Percentiles rank a stretch among this genome's conserved stretches.
These are phyloP conservation scores for Altica lythri DNA, from an alignment of 2,888 invertebrate species.

Conservation along the genomic window DNA sequence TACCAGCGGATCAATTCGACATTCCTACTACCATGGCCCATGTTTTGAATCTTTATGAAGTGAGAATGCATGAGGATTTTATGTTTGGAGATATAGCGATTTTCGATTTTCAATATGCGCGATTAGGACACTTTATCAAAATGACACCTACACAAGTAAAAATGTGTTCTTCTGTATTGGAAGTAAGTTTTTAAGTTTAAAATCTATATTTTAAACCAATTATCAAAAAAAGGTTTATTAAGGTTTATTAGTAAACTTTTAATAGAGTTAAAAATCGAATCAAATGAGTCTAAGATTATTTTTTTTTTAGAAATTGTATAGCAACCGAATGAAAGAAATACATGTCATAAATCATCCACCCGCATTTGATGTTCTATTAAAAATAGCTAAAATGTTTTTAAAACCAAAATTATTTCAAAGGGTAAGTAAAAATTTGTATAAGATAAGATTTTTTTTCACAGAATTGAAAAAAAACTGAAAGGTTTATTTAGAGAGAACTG, in stretches of 20 bases:
- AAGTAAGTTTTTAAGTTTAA: too few species aligned
- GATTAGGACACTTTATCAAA: background rate
- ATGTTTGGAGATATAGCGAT: background rate
- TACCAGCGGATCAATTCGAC: background rate
- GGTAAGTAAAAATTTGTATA: constrained; percentile 9
- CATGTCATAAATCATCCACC: constrained; percentile 14
- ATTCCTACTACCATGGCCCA: background rate
- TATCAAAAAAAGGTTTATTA: too few species aligned
- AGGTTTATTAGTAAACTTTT: too few species aligned
- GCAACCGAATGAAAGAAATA: constrained; percentile 6
- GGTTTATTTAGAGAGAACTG: too few species aligned
- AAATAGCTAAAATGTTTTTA: constrained; percentile 1
- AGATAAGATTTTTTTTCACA: too few species aligned
- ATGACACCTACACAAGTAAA: background rate
- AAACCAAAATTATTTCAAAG: constrained; percentile 1
- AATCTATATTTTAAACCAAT: background rate
- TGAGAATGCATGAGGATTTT: constrained; percentile 3
- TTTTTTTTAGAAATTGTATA: constrained; percentile 12
- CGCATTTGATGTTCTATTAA: constrained; percentile 2
- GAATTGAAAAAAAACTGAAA: too few species aligned
- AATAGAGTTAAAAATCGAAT: too few species aligned
- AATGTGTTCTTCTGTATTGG: background rate
- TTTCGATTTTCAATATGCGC: background rate
- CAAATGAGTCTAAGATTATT: too few species aligned
- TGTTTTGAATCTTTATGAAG: background rate